These are phyloP conservation scores for Pseudotriccus pelzelni DNA, from an alignment of 2,797 vertebrate species.

Conservation along the genomic window DNA sequence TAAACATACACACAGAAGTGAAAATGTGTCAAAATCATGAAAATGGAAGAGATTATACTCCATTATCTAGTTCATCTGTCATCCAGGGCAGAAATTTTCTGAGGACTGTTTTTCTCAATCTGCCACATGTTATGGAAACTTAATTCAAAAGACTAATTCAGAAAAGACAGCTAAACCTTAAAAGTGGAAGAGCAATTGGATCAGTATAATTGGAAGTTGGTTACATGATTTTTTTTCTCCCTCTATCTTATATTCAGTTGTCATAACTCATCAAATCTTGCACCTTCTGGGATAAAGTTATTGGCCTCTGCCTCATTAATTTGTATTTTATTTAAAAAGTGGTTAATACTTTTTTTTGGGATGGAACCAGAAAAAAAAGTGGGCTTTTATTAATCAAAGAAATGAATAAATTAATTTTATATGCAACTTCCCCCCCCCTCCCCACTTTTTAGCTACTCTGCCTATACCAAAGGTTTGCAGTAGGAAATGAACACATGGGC, in stretches of 20 bases:
- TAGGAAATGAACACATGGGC: background rate
- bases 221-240: background rate
- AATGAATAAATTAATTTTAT: background rate
- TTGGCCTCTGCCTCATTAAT: background rate
- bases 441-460: background rate
- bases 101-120: conserved; percentile 17
- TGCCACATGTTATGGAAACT: background rate
- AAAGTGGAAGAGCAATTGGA: background rate
- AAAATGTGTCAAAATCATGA: conserved; percentile 51
- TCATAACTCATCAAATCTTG: background rate
- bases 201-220: background rate
- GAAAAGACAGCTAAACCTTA: background rate
- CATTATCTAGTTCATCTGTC: conserved; percentile 50
- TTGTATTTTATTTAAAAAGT: background rate
- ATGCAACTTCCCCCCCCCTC: background rate
- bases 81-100: conserved; percentile 17
- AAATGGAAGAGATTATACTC: conserved; percentile 49
- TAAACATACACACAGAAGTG: conserved; percentile 25
- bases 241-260: background rate
- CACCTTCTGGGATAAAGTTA: background rate
- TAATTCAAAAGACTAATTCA: conserved; percentile 22
- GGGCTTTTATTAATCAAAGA: background rate
- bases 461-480: background rate
- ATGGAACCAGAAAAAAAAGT: background rate
- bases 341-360: too few relatives aligned